phyloP scores from a whole-genome alignment of 2,888 invertebrate genomes.

The Torymus texanus region DNA sequence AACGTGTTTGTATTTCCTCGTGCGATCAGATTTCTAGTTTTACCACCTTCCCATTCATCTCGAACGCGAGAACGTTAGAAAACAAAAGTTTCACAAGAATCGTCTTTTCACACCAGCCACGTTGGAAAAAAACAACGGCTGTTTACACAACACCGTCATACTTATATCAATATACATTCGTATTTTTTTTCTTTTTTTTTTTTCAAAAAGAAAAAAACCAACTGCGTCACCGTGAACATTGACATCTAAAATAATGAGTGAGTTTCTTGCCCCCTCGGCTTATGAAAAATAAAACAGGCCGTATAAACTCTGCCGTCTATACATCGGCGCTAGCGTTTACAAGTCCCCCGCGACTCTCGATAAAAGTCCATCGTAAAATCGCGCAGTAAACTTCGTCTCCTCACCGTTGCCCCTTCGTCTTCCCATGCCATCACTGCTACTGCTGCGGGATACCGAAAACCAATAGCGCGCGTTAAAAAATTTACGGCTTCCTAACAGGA shows the following conservation, averaged over 20 bases:
- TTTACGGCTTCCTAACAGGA: conserved; percentile 31
- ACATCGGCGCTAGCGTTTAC: conserved; percentile 27
- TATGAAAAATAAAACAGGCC: conserved; percentile 39
- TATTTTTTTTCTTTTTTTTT: too few species aligned
- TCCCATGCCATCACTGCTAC: too few species aligned
- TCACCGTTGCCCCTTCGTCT: neutral
- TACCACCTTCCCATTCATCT: too few species aligned
- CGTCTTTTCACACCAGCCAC: too few species aligned
- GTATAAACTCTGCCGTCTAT: neutral
- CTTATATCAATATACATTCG: too few species aligned
- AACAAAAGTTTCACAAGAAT: neutral
- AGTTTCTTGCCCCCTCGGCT: conserved; percentile 16
- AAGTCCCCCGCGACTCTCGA: conserved; percentile 46
- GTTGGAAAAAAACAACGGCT: too few species aligned
- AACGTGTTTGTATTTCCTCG: too few species aligned
- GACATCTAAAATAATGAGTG: conserved; percentile 38
- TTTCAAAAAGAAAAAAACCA: too few species aligned
- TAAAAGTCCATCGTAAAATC: conserved; percentile 52
- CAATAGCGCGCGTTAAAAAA: conserved; percentile 32
- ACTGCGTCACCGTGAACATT: neutral
- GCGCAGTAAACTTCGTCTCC: conserved; percentile 31
- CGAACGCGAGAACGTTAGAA: too few species aligned
- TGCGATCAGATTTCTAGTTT: too few species aligned
- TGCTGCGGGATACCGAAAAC: conserved; percentile 9
- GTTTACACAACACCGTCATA: too few species aligned